These are phyloP conservation scores for Falcunculus frontatus DNA, from an alignment of 2,113 vertebrate genomes.

Conservation along the genomic window DNA sequence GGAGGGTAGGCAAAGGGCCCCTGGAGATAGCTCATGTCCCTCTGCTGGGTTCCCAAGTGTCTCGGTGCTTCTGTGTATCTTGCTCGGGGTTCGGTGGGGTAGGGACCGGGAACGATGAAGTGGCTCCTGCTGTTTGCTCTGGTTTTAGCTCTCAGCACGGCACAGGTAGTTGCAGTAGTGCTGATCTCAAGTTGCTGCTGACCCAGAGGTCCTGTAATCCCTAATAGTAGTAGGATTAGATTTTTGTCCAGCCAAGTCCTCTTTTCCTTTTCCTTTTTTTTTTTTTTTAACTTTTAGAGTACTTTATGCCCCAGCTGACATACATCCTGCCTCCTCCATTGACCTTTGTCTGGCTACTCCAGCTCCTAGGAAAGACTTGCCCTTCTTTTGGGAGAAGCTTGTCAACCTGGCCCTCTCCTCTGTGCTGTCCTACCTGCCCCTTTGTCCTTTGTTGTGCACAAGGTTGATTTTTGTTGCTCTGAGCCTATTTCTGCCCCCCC, in stretches of 20 bases:
- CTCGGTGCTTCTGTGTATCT: neutral
- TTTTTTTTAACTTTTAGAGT: neutral
- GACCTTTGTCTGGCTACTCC: neutral
- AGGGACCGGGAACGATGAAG: neutral
- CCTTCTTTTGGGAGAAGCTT: neutral
- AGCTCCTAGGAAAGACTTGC: neutral
- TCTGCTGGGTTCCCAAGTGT: neutral
- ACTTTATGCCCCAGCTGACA: neutral
- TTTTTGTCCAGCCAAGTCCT: neutral
- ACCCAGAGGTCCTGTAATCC: slow-evolving; percentile 55
- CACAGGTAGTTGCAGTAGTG: neutral
- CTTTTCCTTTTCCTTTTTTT: neutral
- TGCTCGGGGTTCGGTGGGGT: neutral
- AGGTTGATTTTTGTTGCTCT: neutral
- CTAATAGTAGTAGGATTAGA: slow-evolving; percentile 33
- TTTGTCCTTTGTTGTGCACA: neutral
- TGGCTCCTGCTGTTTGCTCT: neutral
- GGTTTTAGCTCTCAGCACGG: slow-evolving; percentile 17
- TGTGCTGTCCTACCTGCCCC: neutral
- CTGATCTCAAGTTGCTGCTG: slow-evolving; percentile 12
- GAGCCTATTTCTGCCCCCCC: neutral
- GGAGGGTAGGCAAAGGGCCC: neutral
- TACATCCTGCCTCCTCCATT: neutral
- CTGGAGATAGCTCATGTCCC: neutral
- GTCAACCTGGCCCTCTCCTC: neutral